Evolutionary conservation across 2,888 invertebrate species (phyloP).

Genomic region (Drosophila neonasuta): DNA sequence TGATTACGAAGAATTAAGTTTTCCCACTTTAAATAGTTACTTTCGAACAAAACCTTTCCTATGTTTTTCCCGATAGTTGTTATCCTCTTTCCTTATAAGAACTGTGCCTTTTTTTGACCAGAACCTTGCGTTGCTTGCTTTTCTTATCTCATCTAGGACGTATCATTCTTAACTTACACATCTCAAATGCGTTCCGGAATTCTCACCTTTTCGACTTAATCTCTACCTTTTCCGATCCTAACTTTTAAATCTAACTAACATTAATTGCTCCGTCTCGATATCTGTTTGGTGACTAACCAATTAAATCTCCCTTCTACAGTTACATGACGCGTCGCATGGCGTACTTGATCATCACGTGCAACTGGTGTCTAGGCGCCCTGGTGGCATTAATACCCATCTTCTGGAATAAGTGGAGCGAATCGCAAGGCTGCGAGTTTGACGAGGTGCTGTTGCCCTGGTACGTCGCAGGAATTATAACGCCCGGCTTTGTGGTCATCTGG

Average conservation of each 20-base stretch:
- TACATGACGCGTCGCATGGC: conserved; percentile 89
- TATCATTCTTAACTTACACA: too few species aligned
- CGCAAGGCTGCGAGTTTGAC: conserved; percentile 86
- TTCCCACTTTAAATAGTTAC: too few species aligned
- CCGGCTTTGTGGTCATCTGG: conserved; percentile 89
- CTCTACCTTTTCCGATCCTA: not conserved
- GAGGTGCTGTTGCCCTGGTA: conserved; percentile 84
- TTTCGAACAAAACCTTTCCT: too few species aligned
- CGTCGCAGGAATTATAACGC: conserved; percentile 84
- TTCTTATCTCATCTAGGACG: not conserved
- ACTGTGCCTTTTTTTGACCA: too few species aligned
- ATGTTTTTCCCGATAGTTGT: not conserved
- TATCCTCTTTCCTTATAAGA: not conserved
- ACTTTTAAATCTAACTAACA: not conserved
- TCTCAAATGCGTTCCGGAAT: too few species aligned
- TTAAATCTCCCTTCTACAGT: conserved; percentile 46
- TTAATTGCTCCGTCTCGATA: not conserved
- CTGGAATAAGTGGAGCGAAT: conserved; percentile 89
- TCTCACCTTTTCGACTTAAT: not conserved
- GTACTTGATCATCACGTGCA: conserved; percentile 85
- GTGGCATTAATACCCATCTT: conserved; percentile 88
- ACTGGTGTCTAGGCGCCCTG: conserved; percentile 87
- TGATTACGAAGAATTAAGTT: too few species aligned
- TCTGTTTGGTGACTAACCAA: not conserved
- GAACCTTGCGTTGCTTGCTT: too few species aligned